Base-by-base conservation (phyloP, 2,797 vertebrate genomes). In the Carapus acus region DNA sequence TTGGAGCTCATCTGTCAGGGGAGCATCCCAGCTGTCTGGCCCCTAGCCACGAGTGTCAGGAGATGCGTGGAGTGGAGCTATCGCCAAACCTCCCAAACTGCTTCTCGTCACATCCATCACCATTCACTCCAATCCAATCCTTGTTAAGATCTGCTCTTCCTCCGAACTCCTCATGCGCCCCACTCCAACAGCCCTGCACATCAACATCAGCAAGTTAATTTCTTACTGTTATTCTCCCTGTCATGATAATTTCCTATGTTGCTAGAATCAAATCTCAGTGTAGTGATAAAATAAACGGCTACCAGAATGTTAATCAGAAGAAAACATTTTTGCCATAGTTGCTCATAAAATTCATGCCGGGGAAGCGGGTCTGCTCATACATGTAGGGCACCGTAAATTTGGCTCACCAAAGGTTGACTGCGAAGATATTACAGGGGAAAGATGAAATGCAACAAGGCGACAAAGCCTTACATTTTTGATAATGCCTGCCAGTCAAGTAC, bases 1-100 rank as follows among this genome's bases (percentile, higher is more conserved):
- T 61, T 69, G 46, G 45, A 73, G 70, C 74, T 82, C 80, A 81
- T 80, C 77, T 83, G 74, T 82, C 80, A 82, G 66, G 53, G 66
- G 59, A 57, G 56, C 62, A 68, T 70, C 69, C 53, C 67, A 63
- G 54, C 69, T 78, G 73, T 78, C 71, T 73, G 69, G 58, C 69
- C 74, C 56, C 66, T 38, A 67, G 69, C 69, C 38, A 43, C 62
- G 60, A 51, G 67, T 64, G 63, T 72, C 77, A 75, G 59, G 57
- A 79, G 58, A 71, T 5, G 47, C 59, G 49, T 51, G 63, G 59
- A 68, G 51, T 34, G 31, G 29, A 60, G 60, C 76, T 78, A 71
- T 77, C 71, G 65, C 34, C 33, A 63, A 69, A 68, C 66, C 62
- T 61, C 44, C 49, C 18, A 51, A 74, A 63, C 44, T 67, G 63